phyloP scores from a whole-genome alignment of 2,888 invertebrate genomes.

The Polydrusus tereticollis region DNA sequence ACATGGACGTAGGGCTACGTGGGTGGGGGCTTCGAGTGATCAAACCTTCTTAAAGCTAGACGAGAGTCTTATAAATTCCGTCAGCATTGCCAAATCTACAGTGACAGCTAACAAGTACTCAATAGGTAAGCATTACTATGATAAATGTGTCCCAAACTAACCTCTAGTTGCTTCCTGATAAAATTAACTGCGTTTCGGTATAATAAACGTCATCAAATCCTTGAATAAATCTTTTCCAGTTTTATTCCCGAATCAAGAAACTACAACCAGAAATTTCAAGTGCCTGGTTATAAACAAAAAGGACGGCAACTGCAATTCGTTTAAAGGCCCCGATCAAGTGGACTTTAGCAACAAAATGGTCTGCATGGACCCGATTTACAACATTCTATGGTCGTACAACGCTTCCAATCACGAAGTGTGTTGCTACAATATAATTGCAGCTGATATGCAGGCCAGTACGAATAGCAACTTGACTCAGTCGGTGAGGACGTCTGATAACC shows the following conservation, averaged over 20 bases:
- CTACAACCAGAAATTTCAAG: constrained; percentile 81
- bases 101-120: constrained; percentile 89
- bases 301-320: constrained; percentile 90
- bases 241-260: constrained; percentile 84
- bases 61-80: constrained; percentile 92
- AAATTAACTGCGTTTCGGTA: too few relatives aligned
- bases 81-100: constrained; percentile 87
- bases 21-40: constrained; percentile 96
- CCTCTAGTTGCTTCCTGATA: neutral
- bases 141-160: too few relatives aligned
- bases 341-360: constrained; percentile 85
- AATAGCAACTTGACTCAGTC: constrained; percentile 49
- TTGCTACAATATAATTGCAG: constrained; percentile 87
- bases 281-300: constrained; percentile 90
- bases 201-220: neutral
- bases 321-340: constrained; percentile 85
- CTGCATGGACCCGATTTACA: constrained; percentile 91
- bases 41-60: constrained; percentile 94
- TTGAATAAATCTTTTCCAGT: constrained; percentile 69
- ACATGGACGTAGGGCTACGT: constrained; percentile 89
- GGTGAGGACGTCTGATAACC: constrained; percentile 59
- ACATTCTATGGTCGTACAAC: constrained; percentile 93
- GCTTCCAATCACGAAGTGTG: constrained; percentile 76
- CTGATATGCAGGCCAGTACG: constrained; percentile 71
- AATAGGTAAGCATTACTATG: constrained; percentile 76